Evolutionary conservation across 2,113 vertebrate species (phyloP).

Genomic region (Cyphomyrus plagiostoma): DNA sequence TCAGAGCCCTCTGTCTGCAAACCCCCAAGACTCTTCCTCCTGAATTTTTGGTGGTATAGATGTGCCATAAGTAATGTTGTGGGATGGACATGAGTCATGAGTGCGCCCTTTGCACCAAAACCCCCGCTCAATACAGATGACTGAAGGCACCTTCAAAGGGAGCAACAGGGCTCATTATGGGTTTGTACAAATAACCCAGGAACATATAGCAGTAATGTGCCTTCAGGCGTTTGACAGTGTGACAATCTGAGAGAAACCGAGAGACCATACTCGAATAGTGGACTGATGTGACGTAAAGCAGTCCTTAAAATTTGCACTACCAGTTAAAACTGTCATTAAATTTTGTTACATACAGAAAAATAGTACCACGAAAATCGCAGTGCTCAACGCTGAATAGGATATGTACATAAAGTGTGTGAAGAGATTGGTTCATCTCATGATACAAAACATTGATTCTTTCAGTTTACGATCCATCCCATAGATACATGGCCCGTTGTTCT

Average conservation of each 20-base stretch:
- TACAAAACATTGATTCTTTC: not conserved
- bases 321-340: not conserved
- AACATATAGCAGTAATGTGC: not conserved
- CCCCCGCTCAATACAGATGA: not conserved
- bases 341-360: not conserved
- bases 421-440: not conserved
- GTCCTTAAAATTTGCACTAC: not conserved
- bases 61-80: constrained; percentile 3
- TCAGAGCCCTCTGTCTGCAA: not conserved
- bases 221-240: not conserved
- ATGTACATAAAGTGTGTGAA: not conserved
- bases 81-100: not conserved
- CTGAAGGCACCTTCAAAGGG: not conserved
- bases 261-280: not conserved
- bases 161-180: not conserved
- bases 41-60: not conserved
- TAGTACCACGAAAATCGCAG: not conserved
- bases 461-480: not conserved
- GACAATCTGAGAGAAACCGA: not conserved
- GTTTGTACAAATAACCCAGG: not conserved
- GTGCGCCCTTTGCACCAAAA: not conserved
- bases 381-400: not conserved
- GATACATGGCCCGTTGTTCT: not conserved
- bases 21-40: not conserved
- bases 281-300: not conserved